Base-by-base conservation (phyloP, 2,113 vertebrate species). In the Psittacula cyanocephala region DNA sequence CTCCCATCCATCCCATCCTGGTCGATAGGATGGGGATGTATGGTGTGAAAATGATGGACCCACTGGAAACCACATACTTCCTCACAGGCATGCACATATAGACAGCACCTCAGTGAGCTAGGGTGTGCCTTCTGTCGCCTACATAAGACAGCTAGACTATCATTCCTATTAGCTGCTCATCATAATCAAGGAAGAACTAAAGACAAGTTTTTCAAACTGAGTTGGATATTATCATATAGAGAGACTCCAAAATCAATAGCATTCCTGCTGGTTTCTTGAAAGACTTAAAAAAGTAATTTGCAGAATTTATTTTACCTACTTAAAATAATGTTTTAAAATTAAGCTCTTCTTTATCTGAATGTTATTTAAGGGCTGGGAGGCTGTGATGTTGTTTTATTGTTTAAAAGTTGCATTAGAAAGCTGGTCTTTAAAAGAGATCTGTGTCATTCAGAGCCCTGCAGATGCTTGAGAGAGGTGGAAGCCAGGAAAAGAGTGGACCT, bases 391-490 rank as follows among this genome's bases (percentile, higher is more conserved):
- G 52, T 81, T 89, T 85, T 52, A 50, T 53, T 94, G 77, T 81
- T 89, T 62, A 35, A 49, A 88, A 90, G 44, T 68, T 57, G 9
- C 23, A 6, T 35, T 53, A 49, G 62, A 87, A 76, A 91, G 29
- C 25, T 74, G 76, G n/a, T 37, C 37, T 52, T 78, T 77, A 60
- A 79, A 90, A 44, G 24, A 82, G 44, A 46, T 67, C 39, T 47
- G 59, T 76, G 74, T 29, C 14, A 6, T 67, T 86, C 41, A 72
- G 64, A 81, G 77, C 88, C 50, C 75, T 68, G 75, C 68, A 91
- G 74, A 82, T 86, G 91, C 82, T 49, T 79, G n/a, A 25, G 81
- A 81, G 72, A 74, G 60, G 62, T 37, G 62, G 31, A 86, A 94
- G 87, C 77, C 41, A 72, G 80, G 72, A 55, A 88, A 49, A 64